phyloP scores from a whole-genome alignment of 1,140 invertebrate species.

The Calliphora vicina region DNA sequence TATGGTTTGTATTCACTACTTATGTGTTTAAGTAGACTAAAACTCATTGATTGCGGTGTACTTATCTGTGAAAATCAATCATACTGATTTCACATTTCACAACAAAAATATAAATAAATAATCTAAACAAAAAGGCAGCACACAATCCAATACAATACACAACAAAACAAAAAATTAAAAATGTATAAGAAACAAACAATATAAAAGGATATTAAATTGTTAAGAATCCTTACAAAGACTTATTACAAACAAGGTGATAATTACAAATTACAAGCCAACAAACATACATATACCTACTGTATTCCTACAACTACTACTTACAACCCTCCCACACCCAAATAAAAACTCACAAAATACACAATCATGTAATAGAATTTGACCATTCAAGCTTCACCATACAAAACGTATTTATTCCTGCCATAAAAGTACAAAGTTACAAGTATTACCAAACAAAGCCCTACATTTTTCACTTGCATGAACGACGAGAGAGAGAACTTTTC shows the following conservation, averaged over 20 bases:
- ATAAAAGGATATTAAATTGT: conserved; percentile 30
- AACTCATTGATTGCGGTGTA: not conserved
- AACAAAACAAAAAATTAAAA: not conserved
- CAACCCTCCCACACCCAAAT: too few relatives aligned
- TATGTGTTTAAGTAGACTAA: not conserved
- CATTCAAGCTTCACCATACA: not conserved
- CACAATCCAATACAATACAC: not conserved
- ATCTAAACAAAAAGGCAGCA: not conserved
- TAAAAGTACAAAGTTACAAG: not conserved
- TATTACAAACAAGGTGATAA: not conserved
- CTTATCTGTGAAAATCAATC: conserved; percentile 21
- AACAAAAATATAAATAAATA: not conserved
- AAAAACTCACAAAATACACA: too few relatives aligned
- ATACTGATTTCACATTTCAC: not conserved
- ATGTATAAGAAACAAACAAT: not conserved
- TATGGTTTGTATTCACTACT: too few relatives aligned
- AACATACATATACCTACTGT: not conserved
- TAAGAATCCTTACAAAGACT: conserved; percentile 23
- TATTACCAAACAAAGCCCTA: not conserved
- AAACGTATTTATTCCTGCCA: not conserved
- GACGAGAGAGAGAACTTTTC: not conserved
- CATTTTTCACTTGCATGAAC: not conserved
- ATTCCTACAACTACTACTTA: too few relatives aligned
- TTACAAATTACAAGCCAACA: not conserved
- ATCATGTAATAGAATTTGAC: not conserved